These are phyloP conservation scores for Anthoptus insignis DNA, from an alignment of 2,888 invertebrate species.

Conservation along the genomic window DNA sequence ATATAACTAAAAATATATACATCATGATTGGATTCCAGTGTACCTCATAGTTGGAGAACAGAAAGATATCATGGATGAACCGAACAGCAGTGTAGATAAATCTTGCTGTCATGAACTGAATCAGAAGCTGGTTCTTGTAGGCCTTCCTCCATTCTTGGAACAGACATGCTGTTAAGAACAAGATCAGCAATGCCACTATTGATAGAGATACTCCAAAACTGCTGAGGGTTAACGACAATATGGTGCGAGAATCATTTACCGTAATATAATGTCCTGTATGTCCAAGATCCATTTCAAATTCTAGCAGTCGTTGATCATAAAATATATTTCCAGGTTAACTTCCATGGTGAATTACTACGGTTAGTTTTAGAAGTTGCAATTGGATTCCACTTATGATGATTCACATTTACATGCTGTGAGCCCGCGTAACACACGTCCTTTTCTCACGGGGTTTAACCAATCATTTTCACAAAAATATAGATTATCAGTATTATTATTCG, in stretches of 20 bases:
- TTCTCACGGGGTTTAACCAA: conserved; percentile 33
- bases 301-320: neutral
- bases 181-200: conserved; percentile 58
- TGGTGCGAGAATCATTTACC: conserved; percentile 52
- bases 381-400: too few species aligned
- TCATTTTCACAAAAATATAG: conserved; percentile 28
- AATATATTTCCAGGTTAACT: neutral
- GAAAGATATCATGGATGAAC: conserved; percentile 60
- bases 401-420: too few species aligned
- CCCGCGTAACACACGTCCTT: conserved; percentile 21
- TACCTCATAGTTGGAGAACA: conserved; percentile 39
- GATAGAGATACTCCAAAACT: conserved; percentile 66
- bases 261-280: conserved; percentile 19
- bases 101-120: conserved; percentile 74
- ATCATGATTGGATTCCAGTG: conserved; percentile 40
- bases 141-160: conserved; percentile 72
- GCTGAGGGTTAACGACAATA: conserved; percentile 58
- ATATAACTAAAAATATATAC: conserved; percentile 57
- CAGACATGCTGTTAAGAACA: conserved; percentile 66
- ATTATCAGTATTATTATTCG: conserved; percentile 33
- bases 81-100: conserved; percentile 64
- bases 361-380: too few species aligned
- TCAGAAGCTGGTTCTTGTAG: conserved; percentile 73
- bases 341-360: neutral
- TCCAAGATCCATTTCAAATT: conserved; percentile 19